Evolutionary conservation across 2,113 vertebrate species (phyloP), one percentile per base, ranked within the genome.

Genomic region (Todiramphus saurophagus): DNA sequence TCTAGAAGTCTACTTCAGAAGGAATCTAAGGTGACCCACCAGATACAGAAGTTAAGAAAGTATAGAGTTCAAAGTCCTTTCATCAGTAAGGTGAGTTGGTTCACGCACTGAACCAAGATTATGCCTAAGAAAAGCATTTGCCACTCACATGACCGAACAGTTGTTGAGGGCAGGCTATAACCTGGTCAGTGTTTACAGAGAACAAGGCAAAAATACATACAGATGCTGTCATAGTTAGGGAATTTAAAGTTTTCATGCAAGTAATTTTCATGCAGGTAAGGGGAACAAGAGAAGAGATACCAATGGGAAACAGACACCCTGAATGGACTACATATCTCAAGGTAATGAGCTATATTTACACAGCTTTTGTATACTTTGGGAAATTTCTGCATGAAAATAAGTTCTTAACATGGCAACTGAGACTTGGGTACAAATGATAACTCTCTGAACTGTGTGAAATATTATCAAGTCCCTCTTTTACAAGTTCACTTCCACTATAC

Each of bases 161-260:
- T 31, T 70, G 73, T 0, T 27, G 56, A 83, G n/a, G 37, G 48
- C 35, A 62, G 12, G 30, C 31, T 44, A 11, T 30, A 63, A 83
- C 37, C 50, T 46, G 21, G 25, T 23, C 35, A 69, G 14, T 66
- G 13, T 31, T 86, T 81, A 80, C 37, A 66, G 16, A 53, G 13
- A 68, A 48, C 20, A 60, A 85, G 20, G 76, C 3, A 41, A 82
- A 88, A 79, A 83, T 1, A 70, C 7, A 69, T 14, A 51, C 3
- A 44, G 33, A 46, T 70, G 79, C 28, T 66, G 12, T 27, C 12
- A 3, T 4, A 30, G 35, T 51, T 70, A 24, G 2, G 3, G 23
- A 80, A 28, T 63, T 50, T 63, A 62, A 76, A 88, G 20, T 83
- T 67, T 70, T 67, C 60, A 81, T 92, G 89, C 91, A 95, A 86